phyloP scores from a whole-genome alignment of 2,888 invertebrate species.

The Drosophila buzzatii region DNA sequence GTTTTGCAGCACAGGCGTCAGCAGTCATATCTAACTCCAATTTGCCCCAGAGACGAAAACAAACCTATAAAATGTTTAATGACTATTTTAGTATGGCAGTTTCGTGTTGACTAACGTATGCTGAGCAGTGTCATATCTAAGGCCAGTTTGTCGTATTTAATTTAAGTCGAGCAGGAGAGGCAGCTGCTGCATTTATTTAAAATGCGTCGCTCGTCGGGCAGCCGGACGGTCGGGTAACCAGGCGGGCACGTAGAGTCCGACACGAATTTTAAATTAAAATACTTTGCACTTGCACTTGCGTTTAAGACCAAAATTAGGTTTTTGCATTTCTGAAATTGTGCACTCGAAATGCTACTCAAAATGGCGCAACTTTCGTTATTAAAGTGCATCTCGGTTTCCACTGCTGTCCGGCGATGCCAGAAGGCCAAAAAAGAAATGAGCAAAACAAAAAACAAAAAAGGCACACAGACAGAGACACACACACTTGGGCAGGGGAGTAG shows the following conservation, averaged over 20 bases:
- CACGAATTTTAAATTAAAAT: slow-evolving; percentile 73
- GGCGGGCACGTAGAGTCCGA: slow-evolving; percentile 55
- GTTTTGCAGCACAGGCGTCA: slow-evolving; percentile 2
- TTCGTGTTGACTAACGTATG: slow-evolving; percentile 1
- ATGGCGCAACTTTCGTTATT: slow-evolving; percentile 74
- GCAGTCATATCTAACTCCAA: neutral
- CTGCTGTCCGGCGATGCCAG: slow-evolving; percentile 44
- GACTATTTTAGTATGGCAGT: neutral
- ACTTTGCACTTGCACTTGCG: slow-evolving; percentile 61
- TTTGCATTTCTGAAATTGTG: slow-evolving; percentile 60
- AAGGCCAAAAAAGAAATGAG: slow-evolving; percentile 44
- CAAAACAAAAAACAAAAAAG: neutral
- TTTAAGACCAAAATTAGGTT: slow-evolving; percentile 66
- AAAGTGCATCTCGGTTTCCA: slow-evolving; percentile 63
- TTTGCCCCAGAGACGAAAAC: neutral
- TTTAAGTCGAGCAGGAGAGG: slow-evolving; percentile 33
- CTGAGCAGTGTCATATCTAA: slow-evolving; percentile 15
- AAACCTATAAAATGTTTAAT: slow-evolving; percentile 2
- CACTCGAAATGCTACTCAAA: slow-evolving; percentile 43
- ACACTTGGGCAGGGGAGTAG: slow-evolving; percentile 28
- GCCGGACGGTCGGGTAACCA: slow-evolving; percentile 38
- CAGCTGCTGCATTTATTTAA: slow-evolving; percentile 37
- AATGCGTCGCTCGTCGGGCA: slow-evolving; percentile 33
- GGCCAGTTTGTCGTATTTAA: slow-evolving; percentile 36
- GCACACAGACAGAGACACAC: neutral